Conservation (phyloP, 2,113 vertebrate genomes). For the Dermatemys mawii region DNA sequence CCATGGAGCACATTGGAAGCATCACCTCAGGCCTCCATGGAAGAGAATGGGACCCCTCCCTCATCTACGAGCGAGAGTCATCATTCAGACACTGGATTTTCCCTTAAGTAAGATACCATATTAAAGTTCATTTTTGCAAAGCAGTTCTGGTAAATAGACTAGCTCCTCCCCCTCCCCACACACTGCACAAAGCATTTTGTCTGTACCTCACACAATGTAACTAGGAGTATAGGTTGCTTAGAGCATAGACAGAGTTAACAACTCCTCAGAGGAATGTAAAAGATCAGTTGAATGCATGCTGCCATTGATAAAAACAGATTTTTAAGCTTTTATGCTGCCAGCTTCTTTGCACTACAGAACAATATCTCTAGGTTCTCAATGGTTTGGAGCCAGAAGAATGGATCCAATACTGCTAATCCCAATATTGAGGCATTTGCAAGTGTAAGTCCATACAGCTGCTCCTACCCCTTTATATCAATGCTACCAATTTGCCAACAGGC, state of each 20-base stretch:
- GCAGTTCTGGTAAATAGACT: not conserved
- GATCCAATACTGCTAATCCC: not conserved
- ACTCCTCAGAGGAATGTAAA: not conserved
- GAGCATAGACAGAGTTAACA: not conserved
- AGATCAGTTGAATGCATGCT: not conserved
- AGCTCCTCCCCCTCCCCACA: not conserved
- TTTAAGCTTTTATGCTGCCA: rapidly evolving
- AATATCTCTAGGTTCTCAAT: not conserved
- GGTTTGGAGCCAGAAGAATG: not conserved
- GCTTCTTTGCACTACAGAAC: not conserved
- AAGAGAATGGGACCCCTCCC: constrained; percentile 33
- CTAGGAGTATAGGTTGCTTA: not conserved
- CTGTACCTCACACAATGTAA: not conserved
- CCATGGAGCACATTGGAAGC: constrained; percentile 44
- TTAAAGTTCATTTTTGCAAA: constrained; percentile 16
- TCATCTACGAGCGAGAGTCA: constrained; percentile 19
- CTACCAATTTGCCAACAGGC: not conserved
- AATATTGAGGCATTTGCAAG: not conserved
- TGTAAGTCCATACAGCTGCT: not conserved
- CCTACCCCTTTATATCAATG: not conserved
- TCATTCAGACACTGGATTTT: constrained; percentile 84
- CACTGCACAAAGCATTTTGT: not conserved
- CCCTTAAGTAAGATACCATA: constrained; percentile 85
- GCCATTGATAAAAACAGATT: not conserved
- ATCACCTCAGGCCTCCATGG: constrained; percentile 8